phyloP scores from a whole-genome alignment of 1,140 invertebrate genomes.

The Drosophila kurseongensis region DNA sequence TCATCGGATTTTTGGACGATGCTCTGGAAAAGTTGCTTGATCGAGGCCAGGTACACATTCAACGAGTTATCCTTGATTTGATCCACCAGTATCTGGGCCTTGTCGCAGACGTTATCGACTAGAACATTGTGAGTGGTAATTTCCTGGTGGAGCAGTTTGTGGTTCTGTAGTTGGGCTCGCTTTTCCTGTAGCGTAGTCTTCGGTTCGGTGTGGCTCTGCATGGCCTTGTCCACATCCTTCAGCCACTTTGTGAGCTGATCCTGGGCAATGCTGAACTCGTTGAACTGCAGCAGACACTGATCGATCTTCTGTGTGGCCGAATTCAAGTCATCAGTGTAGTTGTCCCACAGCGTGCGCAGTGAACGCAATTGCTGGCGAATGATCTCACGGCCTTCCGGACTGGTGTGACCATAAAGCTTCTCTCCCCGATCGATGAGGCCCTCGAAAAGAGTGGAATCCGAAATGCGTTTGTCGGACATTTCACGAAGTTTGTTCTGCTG shows the following conservation, averaged over 20 bases:
- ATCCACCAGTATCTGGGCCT: conserved; percentile 94
- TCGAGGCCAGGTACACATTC: conserved; percentile 94
- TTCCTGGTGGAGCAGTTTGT: conserved; percentile 97
- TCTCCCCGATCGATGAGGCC: conserved; percentile 95
- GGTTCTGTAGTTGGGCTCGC: conserved; percentile 96
- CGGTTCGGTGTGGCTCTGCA: conserved; percentile 95
- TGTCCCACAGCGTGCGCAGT: conserved; percentile 94
- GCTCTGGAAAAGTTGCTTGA: conserved; percentile 94
- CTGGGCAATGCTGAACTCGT: conserved; percentile 94
- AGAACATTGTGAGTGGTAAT: conserved; percentile 96
- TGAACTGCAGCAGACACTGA: conserved; percentile 94
- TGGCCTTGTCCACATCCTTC: conserved; percentile 94
- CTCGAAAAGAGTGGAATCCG: conserved; percentile 93
- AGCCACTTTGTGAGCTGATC: conserved; percentile 97
- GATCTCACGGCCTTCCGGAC: conserved; percentile 96
- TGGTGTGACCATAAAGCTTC: conserved; percentile 96
- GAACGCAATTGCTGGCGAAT: conserved; percentile 95
- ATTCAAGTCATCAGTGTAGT: conserved; percentile 93
- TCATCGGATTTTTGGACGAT: conserved; percentile 95
- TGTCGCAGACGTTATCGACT: conserved; percentile 95
- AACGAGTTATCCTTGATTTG: conserved; percentile 94
- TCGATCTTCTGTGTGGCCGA: conserved; percentile 92
- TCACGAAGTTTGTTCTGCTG: conserved; percentile 93
- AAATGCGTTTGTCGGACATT: conserved; percentile 91
- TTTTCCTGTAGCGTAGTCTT: conserved; percentile 97